Evolutionary conservation across 2,888 invertebrate species (phyloP).

Genomic region (Syrphus vitripennis): DNA sequence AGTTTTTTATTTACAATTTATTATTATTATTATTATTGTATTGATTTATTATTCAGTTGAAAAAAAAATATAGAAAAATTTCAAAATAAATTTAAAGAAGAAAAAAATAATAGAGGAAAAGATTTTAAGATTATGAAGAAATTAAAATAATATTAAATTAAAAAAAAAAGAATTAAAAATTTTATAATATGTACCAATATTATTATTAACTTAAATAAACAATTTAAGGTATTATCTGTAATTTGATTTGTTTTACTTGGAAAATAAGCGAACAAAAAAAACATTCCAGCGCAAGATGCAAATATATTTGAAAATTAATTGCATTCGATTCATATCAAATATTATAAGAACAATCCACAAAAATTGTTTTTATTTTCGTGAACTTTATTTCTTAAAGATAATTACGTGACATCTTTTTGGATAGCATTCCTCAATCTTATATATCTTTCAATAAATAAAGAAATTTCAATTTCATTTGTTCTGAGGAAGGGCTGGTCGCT

Average conservation of each 20-base stretch:
- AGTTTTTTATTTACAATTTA: slow-evolving; percentile 26
- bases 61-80: slow-evolving; percentile 33
- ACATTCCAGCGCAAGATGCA: no score
- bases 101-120: slow-evolving; percentile 32
- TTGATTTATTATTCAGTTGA: slow-evolving; percentile 46
- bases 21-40: slow-evolving; percentile 16
- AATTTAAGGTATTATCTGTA: slow-evolving; percentile 49
- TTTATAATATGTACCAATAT: slow-evolving; percentile 69
- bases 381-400: no score
- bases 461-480: no score
- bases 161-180: slow-evolving; percentile 39
- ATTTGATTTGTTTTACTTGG: not conserved
- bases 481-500: no score
- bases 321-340: no score
- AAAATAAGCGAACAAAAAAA: no score
- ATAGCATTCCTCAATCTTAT: no score
- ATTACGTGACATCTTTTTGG: no score
- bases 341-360: no score
- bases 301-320: no score
- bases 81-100: slow-evolving; percentile 57
- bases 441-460: no score
- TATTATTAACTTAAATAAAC: slow-evolving; percentile 69
- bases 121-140: slow-evolving; percentile 47
- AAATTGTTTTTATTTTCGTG: no score
- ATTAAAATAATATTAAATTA: not conserved